Conservation (phyloP, 2,888 invertebrate genomes). For the Agonopterix alstromeriana region DNA sequence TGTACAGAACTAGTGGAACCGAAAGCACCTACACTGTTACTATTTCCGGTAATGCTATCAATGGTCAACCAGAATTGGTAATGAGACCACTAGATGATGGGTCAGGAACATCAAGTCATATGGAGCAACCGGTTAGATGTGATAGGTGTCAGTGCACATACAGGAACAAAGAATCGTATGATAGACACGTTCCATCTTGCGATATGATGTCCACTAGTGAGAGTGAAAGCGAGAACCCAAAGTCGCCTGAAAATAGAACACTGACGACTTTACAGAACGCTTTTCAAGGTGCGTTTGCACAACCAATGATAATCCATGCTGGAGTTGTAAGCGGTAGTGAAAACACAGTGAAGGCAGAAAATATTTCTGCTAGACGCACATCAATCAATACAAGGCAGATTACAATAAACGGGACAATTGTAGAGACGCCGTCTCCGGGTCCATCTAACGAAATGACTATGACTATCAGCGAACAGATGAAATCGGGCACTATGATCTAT, state of each 20-base stretch:
- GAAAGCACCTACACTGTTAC: conserved; percentile 69
- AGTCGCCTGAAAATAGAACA: conserved; percentile 72
- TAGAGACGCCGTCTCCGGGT: conserved; percentile 72
- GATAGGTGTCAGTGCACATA: conserved; percentile 92
- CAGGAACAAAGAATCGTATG: conserved; percentile 87
- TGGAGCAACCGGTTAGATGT: conserved; percentile 89
- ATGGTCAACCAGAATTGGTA: conserved; percentile 64
- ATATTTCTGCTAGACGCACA: conserved; percentile 64
- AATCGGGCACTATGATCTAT: conserved; percentile 65
- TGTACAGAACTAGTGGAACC: conserved; percentile 66
- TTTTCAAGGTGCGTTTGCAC: conserved; percentile 68
- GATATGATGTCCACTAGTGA: conserved; percentile 88
- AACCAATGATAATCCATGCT: conserved; percentile 69
- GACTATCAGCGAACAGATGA: conserved; percentile 71
- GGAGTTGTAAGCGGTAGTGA: conserved; percentile 65
- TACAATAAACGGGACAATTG: conserved; percentile 72
- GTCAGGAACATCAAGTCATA: conserved; percentile 54
- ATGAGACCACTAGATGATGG: conserved; percentile 65
- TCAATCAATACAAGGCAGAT: conserved; percentile 73
- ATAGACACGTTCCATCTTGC: conserved; percentile 85
- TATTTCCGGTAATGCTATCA: conserved; percentile 68
- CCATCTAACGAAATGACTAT: conserved; percentile 69
- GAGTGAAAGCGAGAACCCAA: conserved; percentile 85
- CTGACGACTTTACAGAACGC: conserved; percentile 69
- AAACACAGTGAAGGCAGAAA: conserved; percentile 66